A percentile compares a stretch with the other conserved stretches of the same genome.
phyloP scores from a whole-genome alignment of 1,140 invertebrate genomes.

The Drosophila nannoptera region DNA sequence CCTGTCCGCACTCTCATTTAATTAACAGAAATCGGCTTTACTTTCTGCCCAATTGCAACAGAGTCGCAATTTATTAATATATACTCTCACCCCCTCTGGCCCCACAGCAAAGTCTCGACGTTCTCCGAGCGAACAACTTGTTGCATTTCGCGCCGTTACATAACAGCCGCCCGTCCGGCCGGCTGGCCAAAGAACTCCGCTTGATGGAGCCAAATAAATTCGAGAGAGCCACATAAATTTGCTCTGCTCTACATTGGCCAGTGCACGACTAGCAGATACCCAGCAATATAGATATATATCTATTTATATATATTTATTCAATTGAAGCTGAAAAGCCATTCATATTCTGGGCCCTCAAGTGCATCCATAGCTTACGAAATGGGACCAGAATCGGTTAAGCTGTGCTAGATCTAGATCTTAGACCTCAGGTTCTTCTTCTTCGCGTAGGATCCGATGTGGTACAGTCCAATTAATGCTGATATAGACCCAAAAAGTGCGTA shows the following conservation, averaged over 20 bases:
- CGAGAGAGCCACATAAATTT: conserved; percentile 43
- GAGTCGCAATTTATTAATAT: conserved; percentile 63
- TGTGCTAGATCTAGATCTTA: too few relatives aligned
- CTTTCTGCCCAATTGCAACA: conserved; percentile 34
- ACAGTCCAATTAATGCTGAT: too few relatives aligned
- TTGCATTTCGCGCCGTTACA: conserved; percentile 46
- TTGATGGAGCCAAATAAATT: conserved; percentile 48
- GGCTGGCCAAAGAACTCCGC: conserved; percentile 54
- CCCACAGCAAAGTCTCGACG: conserved; percentile 47
- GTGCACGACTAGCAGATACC: too few relatives aligned
- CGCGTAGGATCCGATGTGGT: too few relatives aligned
- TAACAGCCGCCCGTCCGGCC: conserved; percentile 32
- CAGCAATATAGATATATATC: too few relatives aligned
- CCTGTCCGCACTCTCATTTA: conserved; percentile 1
- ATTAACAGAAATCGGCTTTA: not conserved
- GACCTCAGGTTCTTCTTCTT: too few relatives aligned
- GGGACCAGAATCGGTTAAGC: too few relatives aligned
- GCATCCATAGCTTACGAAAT: too few relatives aligned
- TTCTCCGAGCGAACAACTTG: conserved; percentile 49
- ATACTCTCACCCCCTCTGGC: conserved; percentile 20
- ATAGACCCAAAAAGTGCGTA: conserved; percentile 23
- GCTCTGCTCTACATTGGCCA: not conserved
- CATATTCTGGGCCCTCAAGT: too few relatives aligned
- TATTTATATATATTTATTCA: too few relatives aligned
- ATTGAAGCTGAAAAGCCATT: too few relatives aligned